These are phyloP conservation scores for Coracias cyanogaster DNA, from an alignment of 2,797 vertebrate species.

Conservation along the genomic window DNA sequence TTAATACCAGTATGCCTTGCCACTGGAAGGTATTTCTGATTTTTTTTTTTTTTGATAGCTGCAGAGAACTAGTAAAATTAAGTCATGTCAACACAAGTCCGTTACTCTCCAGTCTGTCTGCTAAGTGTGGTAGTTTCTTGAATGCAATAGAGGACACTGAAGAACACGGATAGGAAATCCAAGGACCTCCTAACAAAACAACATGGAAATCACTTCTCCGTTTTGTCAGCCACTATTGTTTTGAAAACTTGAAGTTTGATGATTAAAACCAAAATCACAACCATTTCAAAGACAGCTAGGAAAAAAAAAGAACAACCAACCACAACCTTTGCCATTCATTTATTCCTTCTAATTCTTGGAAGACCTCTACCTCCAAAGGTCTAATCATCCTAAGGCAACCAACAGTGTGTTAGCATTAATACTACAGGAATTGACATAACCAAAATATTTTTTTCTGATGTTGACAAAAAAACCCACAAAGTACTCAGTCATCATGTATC, in stretches of 20 bases:
- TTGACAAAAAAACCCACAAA: not conserved
- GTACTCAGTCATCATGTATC: accelerated
- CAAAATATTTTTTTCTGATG: not conserved
- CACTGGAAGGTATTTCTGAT: not conserved
- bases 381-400: not conserved
- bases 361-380: not conserved
- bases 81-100: not conserved
- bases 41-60: not conserved
- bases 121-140: not conserved
- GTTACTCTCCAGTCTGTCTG: not conserved
- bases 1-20: not conserved
- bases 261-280: not conserved
- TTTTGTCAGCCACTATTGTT: not conserved
- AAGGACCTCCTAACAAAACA: not conserved
- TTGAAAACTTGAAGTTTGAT: not conserved
- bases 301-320: too few species aligned
- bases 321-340: not conserved
- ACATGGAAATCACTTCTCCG: not conserved
- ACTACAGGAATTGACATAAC: not conserved
- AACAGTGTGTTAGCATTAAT: not conserved
- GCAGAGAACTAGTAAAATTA: not conserved
- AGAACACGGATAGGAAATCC: not conserved
- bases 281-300: not conserved
- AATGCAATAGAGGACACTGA: not conserved
- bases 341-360: not conserved